Conservation (phyloP, 2,888 invertebrate genomes). For the Myopa tessellatipennis region DNA sequence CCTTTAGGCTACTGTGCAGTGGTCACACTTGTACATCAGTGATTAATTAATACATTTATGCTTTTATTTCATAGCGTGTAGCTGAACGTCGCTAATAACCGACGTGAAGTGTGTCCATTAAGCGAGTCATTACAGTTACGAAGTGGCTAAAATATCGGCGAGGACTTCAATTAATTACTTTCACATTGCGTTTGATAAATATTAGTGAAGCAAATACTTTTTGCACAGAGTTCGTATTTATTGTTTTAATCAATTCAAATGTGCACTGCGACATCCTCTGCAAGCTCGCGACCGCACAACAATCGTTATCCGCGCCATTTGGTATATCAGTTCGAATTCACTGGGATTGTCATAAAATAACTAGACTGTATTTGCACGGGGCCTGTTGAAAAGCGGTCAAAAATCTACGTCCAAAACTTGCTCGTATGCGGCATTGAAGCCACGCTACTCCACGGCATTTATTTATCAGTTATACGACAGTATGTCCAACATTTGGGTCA, state of each 20-base stretch:
- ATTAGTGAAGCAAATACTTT: neutral
- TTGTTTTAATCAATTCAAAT: conserved; percentile 21
- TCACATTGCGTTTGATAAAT: neutral
- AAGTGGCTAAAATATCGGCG: neutral
- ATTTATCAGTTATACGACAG: too few relatives aligned
- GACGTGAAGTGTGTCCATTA: conserved; percentile 57
- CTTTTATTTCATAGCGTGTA: conserved; percentile 37
- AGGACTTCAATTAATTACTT: neutral
- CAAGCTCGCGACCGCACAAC: neutral
- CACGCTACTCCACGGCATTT: too few relatives aligned
- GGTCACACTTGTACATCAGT: too few relatives aligned
- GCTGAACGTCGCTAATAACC: conserved; percentile 55
- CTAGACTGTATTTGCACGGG: neutral
- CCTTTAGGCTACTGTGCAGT: too few relatives aligned
- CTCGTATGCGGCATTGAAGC: too few relatives aligned
- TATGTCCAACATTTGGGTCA: too few relatives aligned
- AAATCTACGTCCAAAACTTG: too few relatives aligned
- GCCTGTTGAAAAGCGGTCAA: neutral
- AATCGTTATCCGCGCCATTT: conserved; percentile 29
- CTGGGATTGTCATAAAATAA: conserved; percentile 34
- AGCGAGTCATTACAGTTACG: conserved; percentile 49
- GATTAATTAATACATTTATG: too few relatives aligned
- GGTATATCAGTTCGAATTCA: conserved; percentile 12
- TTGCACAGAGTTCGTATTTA: neutral
- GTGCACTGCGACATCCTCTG: neutral